phyloP scores from a whole-genome alignment of 1,140 invertebrate genomes.

The Cherax destructor region DNA sequence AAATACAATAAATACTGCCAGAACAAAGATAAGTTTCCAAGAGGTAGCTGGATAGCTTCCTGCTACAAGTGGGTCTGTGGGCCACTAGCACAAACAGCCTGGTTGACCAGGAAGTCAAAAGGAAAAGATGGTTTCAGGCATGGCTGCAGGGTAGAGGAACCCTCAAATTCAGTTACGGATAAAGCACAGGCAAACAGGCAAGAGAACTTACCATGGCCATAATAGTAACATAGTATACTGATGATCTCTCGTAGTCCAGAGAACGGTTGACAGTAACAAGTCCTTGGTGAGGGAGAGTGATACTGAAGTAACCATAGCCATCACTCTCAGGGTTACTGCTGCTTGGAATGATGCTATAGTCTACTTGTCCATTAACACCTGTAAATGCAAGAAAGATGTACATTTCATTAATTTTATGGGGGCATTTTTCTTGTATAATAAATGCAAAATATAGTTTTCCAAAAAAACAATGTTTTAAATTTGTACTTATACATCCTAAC shows the following conservation, averaged over 20 bases:
- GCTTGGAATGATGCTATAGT: constrained; percentile 77
- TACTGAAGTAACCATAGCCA: constrained; percentile 88
- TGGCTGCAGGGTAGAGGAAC: no score
- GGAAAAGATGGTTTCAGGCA: no score
- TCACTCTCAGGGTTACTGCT: constrained; percentile 81
- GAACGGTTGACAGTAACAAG: constrained; percentile 91
- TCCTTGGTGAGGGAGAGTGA: constrained; percentile 91
- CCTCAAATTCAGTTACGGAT: no score
- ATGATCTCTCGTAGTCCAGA: constrained; percentile 91
- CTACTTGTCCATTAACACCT: constrained; percentile 61
- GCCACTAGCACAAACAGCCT: no score
- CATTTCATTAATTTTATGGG: not conserved
- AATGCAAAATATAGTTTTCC: not conserved
- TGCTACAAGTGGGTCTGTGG: no score
- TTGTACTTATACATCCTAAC: no score
- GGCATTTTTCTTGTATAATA: not conserved
- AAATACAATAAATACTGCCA: no score
- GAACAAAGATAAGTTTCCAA: no score
- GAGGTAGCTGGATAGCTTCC: no score
- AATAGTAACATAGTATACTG: constrained; percentile 91
- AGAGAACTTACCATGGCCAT: constrained; percentile 87
- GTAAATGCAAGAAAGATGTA: not conserved
- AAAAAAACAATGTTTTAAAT: no score
- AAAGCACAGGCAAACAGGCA: no score
- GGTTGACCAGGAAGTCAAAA: no score